A percentile compares a stretch with the other conserved stretches of the same genome.
phyloP scores from a whole-genome alignment of 2,888 invertebrate genomes.

The Sphaeridia pumilis region DNA sequence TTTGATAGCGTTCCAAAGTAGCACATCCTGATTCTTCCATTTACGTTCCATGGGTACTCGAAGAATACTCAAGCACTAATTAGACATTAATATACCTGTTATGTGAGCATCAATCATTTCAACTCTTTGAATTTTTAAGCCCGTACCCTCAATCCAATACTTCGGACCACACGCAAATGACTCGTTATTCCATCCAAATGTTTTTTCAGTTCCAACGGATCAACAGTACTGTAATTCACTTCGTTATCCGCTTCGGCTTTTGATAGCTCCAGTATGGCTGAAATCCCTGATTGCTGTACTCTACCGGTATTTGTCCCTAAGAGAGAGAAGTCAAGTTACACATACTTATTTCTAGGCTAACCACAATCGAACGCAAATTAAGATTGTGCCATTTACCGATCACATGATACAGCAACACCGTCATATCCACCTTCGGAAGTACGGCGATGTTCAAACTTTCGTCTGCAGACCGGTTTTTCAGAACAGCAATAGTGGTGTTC shows the following conservation, averaged over 20 bases:
- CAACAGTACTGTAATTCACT: conserved; percentile 45
- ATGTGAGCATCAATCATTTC: background rate
- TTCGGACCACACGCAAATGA: conserved; percentile 57
- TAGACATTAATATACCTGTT: background rate
- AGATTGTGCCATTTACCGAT: conserved; percentile 48
- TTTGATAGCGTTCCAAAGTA: conserved; percentile 6
- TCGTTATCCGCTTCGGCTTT: conserved; percentile 40
- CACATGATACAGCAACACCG: conserved; percentile 62
- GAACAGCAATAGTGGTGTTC: conserved; percentile 60
- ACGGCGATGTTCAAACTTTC: conserved; percentile 37
- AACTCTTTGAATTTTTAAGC: background rate
- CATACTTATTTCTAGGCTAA: background rate
- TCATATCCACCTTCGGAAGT: conserved; percentile 72
- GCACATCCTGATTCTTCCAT: background rate
- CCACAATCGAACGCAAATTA: background rate
- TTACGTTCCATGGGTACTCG: conserved; percentile 5
- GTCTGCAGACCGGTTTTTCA: conserved; percentile 46
- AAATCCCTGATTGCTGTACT: conserved; percentile 63
- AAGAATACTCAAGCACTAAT: conserved; percentile 17
- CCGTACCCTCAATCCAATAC: conserved; percentile 54
- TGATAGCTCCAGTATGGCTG: conserved; percentile 69
- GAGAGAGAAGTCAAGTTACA: background rate
- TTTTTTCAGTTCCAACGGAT: conserved; percentile 59
- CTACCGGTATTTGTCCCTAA: conserved; percentile 53
- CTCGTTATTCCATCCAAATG: conserved; percentile 66